phyloP scores from a whole-genome alignment of 2,113 vertebrate species.

The Cacatua alba region DNA sequence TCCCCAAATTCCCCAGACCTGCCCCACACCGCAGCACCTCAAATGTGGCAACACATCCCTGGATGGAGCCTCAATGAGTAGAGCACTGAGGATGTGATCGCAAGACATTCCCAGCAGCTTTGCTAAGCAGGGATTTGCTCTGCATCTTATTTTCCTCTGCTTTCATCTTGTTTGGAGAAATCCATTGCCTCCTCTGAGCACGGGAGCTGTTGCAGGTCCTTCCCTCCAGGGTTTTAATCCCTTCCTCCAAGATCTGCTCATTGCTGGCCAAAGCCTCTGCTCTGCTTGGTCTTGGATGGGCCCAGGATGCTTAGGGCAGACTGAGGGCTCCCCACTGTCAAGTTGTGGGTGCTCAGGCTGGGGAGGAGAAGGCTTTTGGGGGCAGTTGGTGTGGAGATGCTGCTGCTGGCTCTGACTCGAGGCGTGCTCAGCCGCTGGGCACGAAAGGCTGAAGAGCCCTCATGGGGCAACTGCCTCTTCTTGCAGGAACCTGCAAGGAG shows the following conservation, averaged over 20 bases:
- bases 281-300: neutral
- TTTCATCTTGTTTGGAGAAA: neutral
- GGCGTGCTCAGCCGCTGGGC: neutral
- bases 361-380: neutral
- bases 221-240: neutral
- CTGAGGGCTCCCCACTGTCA: neutral
- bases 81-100: neutral
- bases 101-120: neutral
- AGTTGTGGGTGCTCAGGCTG: neutral
- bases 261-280: neutral
- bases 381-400: neutral
- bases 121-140: neutral
- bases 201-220: neutral
- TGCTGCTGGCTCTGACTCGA: neutral
- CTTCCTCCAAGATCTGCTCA: neutral
- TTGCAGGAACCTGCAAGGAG: neutral
- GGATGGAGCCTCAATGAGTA: neutral
- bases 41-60: neutral
- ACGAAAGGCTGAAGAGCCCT: neutral
- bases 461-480: neutral
- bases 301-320: neutral
- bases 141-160: neutral
- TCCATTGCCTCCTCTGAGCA: neutral
- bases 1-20: neutral
- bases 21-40: fast-evolving